phyloP scores from a whole-genome alignment of 2,797 vertebrate species.

The Anguilla obscura region DNA sequence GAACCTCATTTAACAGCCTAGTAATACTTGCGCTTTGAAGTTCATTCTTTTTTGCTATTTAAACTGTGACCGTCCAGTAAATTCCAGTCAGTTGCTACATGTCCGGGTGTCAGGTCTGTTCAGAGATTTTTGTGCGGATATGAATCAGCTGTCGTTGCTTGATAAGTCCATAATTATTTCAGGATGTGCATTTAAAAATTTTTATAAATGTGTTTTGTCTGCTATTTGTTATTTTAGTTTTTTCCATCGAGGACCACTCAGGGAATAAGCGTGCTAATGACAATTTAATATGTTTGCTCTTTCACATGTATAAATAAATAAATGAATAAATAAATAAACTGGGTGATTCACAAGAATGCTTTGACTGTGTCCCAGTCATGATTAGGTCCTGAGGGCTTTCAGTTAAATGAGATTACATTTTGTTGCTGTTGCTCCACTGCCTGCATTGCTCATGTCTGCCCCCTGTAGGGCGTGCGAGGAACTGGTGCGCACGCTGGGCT shows the following conservation, averaged over 20 bases:
- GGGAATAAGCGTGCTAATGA: too few species aligned
- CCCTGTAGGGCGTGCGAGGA: constrained; percentile 89
- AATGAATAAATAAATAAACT: background rate
- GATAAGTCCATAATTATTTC: too few species aligned
- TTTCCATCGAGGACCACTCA: too few species aligned
- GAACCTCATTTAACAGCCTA: background rate
- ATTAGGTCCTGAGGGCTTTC: background rate
- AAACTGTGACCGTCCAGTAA: background rate
- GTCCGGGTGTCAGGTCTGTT: background rate
- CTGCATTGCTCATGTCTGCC: background rate
- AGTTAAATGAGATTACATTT: background rate
- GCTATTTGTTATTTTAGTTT: too few species aligned
- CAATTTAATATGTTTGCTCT: too few species aligned
- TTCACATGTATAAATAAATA: too few species aligned
- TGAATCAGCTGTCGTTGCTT: background rate
- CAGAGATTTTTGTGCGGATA: background rate
- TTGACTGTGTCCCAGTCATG: too few species aligned
- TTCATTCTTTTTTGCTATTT: too few species aligned
- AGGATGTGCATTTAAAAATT: too few species aligned
- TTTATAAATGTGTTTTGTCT: too few species aligned
- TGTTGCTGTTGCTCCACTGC: background rate
- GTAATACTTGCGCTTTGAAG: background rate
- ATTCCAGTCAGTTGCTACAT: background rate
- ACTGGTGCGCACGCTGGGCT: constrained; percentile 87
- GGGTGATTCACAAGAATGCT: background rate